Conservation (phyloP, 2,888 invertebrate species). For the Caenorhabditis afra region DNA sequence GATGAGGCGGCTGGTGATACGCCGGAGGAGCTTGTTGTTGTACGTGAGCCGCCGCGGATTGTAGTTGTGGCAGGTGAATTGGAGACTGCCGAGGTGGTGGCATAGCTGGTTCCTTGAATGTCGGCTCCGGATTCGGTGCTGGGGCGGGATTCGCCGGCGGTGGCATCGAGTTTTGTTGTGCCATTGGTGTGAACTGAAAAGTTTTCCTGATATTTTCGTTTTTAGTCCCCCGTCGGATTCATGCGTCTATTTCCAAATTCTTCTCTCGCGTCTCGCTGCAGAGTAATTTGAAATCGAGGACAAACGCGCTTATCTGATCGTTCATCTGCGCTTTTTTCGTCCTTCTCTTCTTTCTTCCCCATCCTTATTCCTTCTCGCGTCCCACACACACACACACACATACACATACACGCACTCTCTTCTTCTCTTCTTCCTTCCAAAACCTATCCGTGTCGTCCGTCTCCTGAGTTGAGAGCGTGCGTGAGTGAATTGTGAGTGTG, state of each 20-base stretch:
- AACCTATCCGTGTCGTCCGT: not conserved
- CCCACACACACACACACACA: not conserved
- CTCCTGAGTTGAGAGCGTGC: not conserved
- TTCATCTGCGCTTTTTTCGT: constrained; percentile 28
- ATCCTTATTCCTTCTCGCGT: no score
- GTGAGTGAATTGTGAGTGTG: not conserved
- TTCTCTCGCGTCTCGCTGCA: not conserved
- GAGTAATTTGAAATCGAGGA: not conserved
- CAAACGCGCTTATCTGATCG: constrained; percentile 20
- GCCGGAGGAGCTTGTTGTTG: constrained; percentile 29
- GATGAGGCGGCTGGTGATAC: constrained; percentile 19
- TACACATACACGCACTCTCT: not conserved
- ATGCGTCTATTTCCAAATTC: not conserved
- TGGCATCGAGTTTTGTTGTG: constrained; percentile 12
- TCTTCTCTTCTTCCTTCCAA: not conserved
- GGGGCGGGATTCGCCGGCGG: constrained; percentile 13
- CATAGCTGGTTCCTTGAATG: constrained; percentile 43
- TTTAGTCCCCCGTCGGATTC: not conserved
- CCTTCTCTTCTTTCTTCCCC: not conserved
- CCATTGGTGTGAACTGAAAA: constrained; percentile 24
- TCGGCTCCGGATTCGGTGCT: constrained; percentile 10
- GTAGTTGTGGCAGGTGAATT: constrained; percentile 5
- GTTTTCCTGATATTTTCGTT: no score
- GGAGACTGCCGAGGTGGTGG: constrained; percentile 33
- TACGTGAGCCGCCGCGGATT: not conserved